Percentiles rank a stretch among this genome's conserved stretches.
phyloP scores from a whole-genome alignment of 2,797 vertebrate species.

The Pitangus sulphuratus region DNA sequence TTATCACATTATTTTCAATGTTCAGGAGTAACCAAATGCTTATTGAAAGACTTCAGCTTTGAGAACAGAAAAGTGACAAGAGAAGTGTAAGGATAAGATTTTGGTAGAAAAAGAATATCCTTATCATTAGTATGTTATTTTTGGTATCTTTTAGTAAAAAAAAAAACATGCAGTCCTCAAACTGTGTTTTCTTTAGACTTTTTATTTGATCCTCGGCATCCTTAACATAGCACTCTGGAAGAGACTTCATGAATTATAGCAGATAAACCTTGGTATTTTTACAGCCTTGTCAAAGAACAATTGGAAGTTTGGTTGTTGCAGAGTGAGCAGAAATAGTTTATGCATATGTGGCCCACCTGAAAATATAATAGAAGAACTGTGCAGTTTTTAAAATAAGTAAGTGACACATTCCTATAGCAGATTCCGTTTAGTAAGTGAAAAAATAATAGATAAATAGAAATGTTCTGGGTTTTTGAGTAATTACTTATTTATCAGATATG shows the following conservation, averaged over 20 bases:
- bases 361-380: background rate
- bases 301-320: background rate
- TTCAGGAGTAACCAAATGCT: rapidly evolving
- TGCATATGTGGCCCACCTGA: rapidly evolving
- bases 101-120: background rate
- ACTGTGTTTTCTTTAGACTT: background rate
- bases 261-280: background rate
- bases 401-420: background rate
- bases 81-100: background rate
- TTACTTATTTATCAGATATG: background rate
- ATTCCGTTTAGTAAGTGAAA: background rate
- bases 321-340: background rate
- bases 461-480: background rate
- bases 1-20: background rate
- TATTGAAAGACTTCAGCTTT: background rate
- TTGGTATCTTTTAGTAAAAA: background rate
- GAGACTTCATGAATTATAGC: background rate
- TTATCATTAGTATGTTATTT: background rate
- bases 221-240: background rate
- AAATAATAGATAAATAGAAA: background rate
- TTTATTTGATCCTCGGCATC: background rate
- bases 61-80: background rate
- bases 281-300: background rate
- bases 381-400: background rate
- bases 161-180: background rate